Base-by-base conservation (phyloP, 2,113 vertebrate species). In the Rhinichthys klamathensis region DNA sequence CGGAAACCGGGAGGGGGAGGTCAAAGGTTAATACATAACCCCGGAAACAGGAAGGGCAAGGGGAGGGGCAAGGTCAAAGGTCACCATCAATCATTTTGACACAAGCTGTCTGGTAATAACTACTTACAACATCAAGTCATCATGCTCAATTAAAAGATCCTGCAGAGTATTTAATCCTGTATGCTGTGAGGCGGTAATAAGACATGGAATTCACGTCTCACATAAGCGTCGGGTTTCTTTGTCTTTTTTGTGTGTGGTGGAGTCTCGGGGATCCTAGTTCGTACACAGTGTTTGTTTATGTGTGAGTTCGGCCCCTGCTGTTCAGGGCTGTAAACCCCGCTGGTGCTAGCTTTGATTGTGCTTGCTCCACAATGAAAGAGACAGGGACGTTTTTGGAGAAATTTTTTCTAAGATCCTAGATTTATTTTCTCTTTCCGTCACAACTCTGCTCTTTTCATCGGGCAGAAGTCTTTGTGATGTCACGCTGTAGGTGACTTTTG, bases 311-410 rank as follows among this genome's bases (percentile, higher is more conserved):
- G 65, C 67, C 88, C 83, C 61, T 38, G 3, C 74, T 65, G 60
- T 54, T 84, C 85, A 9, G 70, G 88, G 80, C 80, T 35, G 61
- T 82, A 80, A 89, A 87, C 82, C 86, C 60, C 70, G 21, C 86
- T 88, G 91, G 91, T 89, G 88, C 88, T 84, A 76, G 78, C 88
- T 90, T 89, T 92, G 89, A 91, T 91, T 88, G 85, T 90, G 85
- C 84, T 89, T 88, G 91, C 85, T 86, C 65, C 16, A 38, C 46
- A 51, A 2, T 21, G 16, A 54, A 54, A 76, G 25, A 74, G 44
- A 74, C 0, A 13, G n/a, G 12, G 6, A 54, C 1, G n/a, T 51
- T 73, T 73, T 73, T 3, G 23, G 0, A 69, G 74, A 72, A 27
- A 1, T 41, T 61, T 87, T 61, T 67, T 74, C 51, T 78, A 32